Evolutionary conservation across 2,113 vertebrate species (phyloP).

Genomic region (Sus scrofa): T2T-Sscrofa CM000821.6:35020001-35020500

Average conservation of each 20-base stretch:
- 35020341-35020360: background rate
- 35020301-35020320: background rate
- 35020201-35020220: too few relatives aligned
- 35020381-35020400: conserved; percentile 55
- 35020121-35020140: conserved; percentile 40
- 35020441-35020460: background rate
- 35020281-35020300: background rate
- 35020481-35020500: conserved; percentile 55
- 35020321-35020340: background rate
- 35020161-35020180: conserved; percentile 26
- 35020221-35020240: background rate
- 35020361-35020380: background rate
- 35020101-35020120: conserved; percentile 55
- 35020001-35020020: background rate
- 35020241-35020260: background rate
- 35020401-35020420: conserved; percentile 58
- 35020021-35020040: background rate
- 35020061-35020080: background rate
- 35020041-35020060: background rate
- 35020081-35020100: conserved; percentile 23
- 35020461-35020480: conserved; percentile 43
- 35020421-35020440: conserved; percentile 22
- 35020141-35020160: background rate
- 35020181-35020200: background rate
- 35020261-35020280: background rate